Conservation (phyloP, 2,888 invertebrate genomes). For the Mayetiola destructor region DNA sequence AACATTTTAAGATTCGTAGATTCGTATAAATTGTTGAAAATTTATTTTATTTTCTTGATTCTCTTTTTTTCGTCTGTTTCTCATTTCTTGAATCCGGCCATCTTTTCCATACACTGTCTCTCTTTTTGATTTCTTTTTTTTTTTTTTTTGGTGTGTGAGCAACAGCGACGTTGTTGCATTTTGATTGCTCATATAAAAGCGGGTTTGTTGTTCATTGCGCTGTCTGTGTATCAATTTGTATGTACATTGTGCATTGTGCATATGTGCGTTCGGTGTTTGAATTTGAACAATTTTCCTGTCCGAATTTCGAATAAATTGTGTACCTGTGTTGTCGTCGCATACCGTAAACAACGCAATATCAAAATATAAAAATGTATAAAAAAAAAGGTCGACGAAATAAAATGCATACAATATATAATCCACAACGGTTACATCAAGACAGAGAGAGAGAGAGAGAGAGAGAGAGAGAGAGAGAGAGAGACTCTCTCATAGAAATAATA, state of each 20-base stretch:
- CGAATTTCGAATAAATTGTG: not conserved
- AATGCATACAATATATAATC: too few species aligned
- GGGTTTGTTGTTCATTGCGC: not conserved
- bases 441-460: not conserved
- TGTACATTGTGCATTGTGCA: not conserved
- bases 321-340: slow-evolving; percentile 6
- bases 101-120: too few species aligned
- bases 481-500: too few species aligned
- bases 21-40: too few species aligned
- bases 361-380: not conserved
- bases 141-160: too few species aligned
- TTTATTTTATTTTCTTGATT: too few species aligned
- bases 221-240: not conserved
- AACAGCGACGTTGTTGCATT: slow-evolving; percentile 7
- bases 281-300: too few species aligned
- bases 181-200: slow-evolving; percentile 5
- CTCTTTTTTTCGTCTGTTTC: not conserved
- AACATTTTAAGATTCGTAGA: too few species aligned
- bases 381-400: too few species aligned
- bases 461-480: not conserved
- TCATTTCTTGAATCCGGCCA: not conserved
- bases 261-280: too few species aligned
- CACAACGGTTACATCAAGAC: not conserved
- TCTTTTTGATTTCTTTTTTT: too few species aligned
- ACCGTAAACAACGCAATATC: not conserved